Evolutionary conservation across 53 echinoderm and acorn worm genomes (phyloP).

Genomic region (Apostichopus leukothele): DNA sequence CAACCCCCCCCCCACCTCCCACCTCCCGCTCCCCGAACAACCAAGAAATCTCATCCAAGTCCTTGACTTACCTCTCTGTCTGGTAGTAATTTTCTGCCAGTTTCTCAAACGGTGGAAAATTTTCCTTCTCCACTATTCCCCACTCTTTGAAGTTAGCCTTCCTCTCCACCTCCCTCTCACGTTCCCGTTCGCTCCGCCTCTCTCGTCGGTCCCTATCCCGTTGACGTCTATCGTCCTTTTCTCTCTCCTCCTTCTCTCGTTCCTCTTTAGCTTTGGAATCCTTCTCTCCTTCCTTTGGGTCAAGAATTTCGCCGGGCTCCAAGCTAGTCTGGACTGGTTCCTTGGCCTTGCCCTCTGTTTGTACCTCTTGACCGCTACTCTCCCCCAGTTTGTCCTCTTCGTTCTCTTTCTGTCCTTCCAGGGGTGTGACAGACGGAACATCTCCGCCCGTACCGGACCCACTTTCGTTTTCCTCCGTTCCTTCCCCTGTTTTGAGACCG

Average conservation of each 20-base stretch:
- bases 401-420: background rate
- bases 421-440: background rate
- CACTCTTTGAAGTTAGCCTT: slow-evolving; percentile 56
- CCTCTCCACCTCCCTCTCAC: slow-evolving; percentile 48
- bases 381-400: background rate
- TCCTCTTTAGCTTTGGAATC: background rate
- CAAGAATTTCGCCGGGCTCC: slow-evolving; percentile 34
- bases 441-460: background rate
- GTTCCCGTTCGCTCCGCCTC: slow-evolving; percentile 50
- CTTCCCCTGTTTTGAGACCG: slow-evolving; percentile 31
- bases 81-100: slow-evolving; percentile 83
- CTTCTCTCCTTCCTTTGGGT: slow-evolving; percentile 6
- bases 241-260: slow-evolving; percentile 32
- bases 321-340: background rate
- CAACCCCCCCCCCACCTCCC: too few species aligned
- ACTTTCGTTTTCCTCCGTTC: background rate
- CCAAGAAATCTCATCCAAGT: too few species aligned
- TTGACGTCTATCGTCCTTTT: slow-evolving; percentile 25
- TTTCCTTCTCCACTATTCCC: slow-evolving; percentile 72
- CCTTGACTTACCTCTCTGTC: slow-evolving; percentile 84
- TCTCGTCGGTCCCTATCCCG: slow-evolving; percentile 41
- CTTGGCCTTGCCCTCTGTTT: background rate
- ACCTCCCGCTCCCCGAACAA: too few species aligned
- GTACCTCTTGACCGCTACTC: background rate
- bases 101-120: slow-evolving; percentile 66